Base-by-base conservation (phyloP, 2,888 invertebrate genomes). In the Trichacis sp. region DNA sequence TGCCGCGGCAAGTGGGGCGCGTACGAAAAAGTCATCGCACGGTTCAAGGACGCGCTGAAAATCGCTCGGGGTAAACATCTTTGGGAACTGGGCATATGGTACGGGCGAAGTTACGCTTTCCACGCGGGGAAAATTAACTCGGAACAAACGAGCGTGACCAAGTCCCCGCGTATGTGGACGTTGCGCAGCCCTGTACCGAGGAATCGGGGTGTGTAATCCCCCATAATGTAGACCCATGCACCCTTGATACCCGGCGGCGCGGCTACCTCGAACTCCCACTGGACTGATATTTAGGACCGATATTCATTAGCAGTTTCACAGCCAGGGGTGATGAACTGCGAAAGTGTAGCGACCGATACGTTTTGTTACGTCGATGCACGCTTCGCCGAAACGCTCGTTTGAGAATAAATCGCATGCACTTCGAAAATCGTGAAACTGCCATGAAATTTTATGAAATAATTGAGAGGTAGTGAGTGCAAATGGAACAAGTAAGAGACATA, bases 201-300 rank as follows among this genome's bases (percentile, higher is more conserved):
- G 61, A 69, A 55, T 68, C 69, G 64, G 69, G 66, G 69, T 68
- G 72, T 73, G 74, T 76, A 75, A 76, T 72, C 77, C 76, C 71
- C 73, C 68, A 57, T 80, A 79, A 82, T 81, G 74, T 78, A 73
- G 79, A 77, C 80, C 79, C 82, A 81, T 82, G 83, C 79, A 80
- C 71, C 75, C 65, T 58, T 63, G 52, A 46, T 52, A 47, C 47
- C 58, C 61, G 55, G 48, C 47, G 60, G 55, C 66, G 58, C 54
- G 53, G 59, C 64, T 64, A 65, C 65, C 63, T 56, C 59, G 48
- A 51, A 60, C 70, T 82, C 82, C 82, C 83, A 73, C 72, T 58
- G 81, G 82, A 77, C 81, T 77, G 81, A 82, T 82, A 80, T 83
- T 83, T 83, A 83, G 82, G 82, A 79, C 80, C 78, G 81, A 83